Base-by-base conservation (phyloP, 2,888 invertebrate genomes). In the Lasius platythorax region DNA sequence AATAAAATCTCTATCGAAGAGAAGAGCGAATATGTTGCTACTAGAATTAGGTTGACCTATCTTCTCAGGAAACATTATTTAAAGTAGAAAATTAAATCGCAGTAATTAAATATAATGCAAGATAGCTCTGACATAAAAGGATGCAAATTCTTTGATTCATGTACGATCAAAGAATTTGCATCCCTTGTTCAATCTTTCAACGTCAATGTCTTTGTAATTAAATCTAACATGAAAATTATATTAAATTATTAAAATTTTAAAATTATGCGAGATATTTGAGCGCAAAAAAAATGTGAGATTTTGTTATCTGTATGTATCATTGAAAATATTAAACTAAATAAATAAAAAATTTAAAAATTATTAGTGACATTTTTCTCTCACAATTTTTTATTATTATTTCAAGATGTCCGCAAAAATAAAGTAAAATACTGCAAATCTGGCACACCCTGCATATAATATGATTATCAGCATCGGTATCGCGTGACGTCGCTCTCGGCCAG, bases 381-480 rank as follows among this genome's bases (percentile, higher is more conserved):
- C 18, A 30, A 37, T 11, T 37, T 63, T 18, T 8, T 11, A 73
- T 30, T 70, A 28, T 61, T 72, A 81, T 40, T 46, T 28, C 37
- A 63, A 73, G 15, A 28, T 23, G 18, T 73, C n/a, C 12, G 61
- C 9, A 43, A 53, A 53, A 58, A 78, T 56, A n/a, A 73, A 46
- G 3, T 61, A 8, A 46, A 30, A 12, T 12, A n/a, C 18, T n/a
- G 46, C 33, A 46, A 61, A 46, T 61, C 46, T 81, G 61, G 61
- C 61, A 37, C 61, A 73, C 46, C 12, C 37, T 61, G 46, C 73
- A 79, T 37, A 61, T 90, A 90, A 91, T 88, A 91, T 87, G 86
- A 91, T 89, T 88, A 91, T 90, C 92, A 86, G 85, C 73, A 86
- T 85, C 73, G 84, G 84, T 84, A 90, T 93, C 91, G 93, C 93